phyloP scores from a whole-genome alignment of 37 sponge, comb jelly and placozoan species.

The Petrosia ficiformis region DNA sequence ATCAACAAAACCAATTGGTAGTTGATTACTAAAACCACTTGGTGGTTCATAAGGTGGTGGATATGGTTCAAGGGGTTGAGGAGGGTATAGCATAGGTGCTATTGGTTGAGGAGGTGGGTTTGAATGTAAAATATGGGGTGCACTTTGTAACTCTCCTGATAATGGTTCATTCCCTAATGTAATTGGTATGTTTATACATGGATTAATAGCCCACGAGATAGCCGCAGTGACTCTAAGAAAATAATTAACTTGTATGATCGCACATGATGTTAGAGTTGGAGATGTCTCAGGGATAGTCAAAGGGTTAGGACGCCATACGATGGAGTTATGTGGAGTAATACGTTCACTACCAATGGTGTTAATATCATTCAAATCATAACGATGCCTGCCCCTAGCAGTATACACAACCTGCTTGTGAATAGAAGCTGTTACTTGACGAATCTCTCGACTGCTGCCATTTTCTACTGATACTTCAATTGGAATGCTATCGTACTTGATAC shows the following conservation, averaged over 20 bases:
- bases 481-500: conserved; percentile 45
- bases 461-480: conserved; percentile 32
- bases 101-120: background rate
- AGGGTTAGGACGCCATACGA: background rate
- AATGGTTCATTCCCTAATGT: conserved; percentile 40
- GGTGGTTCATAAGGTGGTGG: background rate
- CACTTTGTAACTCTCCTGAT: background rate
- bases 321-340: background rate
- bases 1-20: background rate
- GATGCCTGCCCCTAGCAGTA: conserved; percentile 31
- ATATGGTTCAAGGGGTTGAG: background rate
- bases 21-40: background rate
- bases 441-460: conserved; percentile 34
- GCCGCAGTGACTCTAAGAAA: conserved; percentile 9
- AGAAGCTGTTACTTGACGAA: conserved; percentile 28
- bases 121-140: background rate
- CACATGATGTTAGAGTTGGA: conserved; percentile 17
- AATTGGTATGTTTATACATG: conserved; percentile 20
- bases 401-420: conserved; percentile 13
- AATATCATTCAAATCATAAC: background rate
- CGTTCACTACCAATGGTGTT: background rate
- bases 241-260: conserved; percentile 30
- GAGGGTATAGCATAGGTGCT: background rate
- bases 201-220: conserved; percentile 33
- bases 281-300: conserved; percentile 21